phyloP scores from a whole-genome alignment of 1,140 invertebrate genomes.

The Contarinia nasturtii region DNA sequence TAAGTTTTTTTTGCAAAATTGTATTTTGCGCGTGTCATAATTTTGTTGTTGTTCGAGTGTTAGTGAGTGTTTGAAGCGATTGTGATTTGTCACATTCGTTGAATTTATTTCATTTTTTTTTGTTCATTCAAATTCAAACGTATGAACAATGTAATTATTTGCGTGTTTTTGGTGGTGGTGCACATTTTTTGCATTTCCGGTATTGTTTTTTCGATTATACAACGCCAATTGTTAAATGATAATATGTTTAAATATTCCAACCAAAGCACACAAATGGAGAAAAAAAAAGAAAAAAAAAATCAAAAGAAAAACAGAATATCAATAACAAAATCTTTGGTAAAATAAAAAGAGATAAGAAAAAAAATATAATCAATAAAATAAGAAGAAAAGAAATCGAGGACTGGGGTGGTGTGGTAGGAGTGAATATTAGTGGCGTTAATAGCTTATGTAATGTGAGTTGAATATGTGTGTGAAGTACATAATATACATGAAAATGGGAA shows the following conservation, averaged over 20 bases:
- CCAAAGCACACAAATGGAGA: neutral
- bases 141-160: neutral
- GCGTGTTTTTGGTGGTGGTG: constrained; percentile 1
- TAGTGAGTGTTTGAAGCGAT: no score
- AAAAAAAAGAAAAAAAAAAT: constrained; percentile 6
- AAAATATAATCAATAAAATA: no score
- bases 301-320: constrained; percentile 2
- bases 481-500: no score
- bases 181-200: neutral
- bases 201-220: neutral
- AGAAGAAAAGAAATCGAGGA: no score
- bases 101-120: neutral
- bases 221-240: neutral
- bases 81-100: neutral
- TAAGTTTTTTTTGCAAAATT: neutral
- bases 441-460: no score
- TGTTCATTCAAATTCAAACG: neutral
- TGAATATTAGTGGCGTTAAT: no score
- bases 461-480: no score
- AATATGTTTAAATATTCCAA: neutral
- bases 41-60: neutral
- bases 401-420: no score
- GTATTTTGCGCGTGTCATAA: neutral
- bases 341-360: neutral
- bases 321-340: no score